Evolutionary conservation across 2,797 vertebrate species (phyloP).

Genomic region (Onychomys leucogaster): DNA sequence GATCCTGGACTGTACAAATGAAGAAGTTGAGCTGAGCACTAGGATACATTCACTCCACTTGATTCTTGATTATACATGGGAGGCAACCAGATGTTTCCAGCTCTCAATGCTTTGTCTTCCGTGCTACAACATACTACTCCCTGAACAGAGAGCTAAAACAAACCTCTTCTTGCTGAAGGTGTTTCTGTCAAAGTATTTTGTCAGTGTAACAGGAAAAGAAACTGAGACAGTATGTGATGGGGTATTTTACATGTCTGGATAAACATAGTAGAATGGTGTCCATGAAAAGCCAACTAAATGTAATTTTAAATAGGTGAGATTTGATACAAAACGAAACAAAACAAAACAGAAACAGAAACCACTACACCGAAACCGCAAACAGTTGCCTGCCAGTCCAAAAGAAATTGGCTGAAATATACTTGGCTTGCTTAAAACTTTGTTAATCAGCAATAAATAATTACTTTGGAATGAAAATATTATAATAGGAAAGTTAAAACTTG

Average conservation of each 20-base stretch:
- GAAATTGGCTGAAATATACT: neutral
- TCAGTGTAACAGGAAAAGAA: neutral
- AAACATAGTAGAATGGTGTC: neutral
- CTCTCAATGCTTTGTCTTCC: neutral
- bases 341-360: too few relatives aligned
- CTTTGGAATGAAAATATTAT: neutral
- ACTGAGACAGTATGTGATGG: neutral
- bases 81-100: neutral
- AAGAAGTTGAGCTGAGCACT: neutral
- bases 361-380: neutral
- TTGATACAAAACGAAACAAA: neutral
- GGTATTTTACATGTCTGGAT: neutral
- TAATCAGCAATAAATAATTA: neutral
- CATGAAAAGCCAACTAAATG: neutral
- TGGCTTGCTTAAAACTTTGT: neutral
- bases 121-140: neutral
- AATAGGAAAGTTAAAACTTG: neutral
- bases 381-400: neutral
- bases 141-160: neutral
- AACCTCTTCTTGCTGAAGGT: neutral
- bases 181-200: neutral
- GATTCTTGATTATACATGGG: neutral
- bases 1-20: too few relatives aligned
- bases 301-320: neutral
- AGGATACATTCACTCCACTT: too few relatives aligned